Percentiles rank a stretch among this genome's conserved stretches.
These are phyloP conservation scores for Apistogramma diplotaenia DNA, from an alignment of 2,113 vertebrate species.

Conservation along the genomic window DNA sequence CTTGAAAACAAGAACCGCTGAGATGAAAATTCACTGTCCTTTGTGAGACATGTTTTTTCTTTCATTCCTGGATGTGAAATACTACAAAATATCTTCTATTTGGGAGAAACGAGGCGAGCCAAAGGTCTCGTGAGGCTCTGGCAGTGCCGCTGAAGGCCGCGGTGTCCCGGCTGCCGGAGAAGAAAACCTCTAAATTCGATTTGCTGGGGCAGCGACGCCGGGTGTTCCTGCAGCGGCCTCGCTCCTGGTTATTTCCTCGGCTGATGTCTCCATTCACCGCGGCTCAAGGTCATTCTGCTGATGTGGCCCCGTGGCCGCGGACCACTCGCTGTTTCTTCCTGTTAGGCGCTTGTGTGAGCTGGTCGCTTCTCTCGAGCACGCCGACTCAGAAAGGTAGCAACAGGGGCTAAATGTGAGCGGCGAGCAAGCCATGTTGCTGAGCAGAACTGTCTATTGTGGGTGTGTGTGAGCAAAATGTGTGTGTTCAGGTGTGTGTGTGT, in stretches of 20 bases:
- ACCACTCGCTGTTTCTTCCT: slow-evolving; percentile 40
- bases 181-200: slow-evolving; percentile 49
- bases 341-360: background rate
- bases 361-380: slow-evolving; percentile 8
- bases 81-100: slow-evolving; percentile 8
- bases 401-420: slow-evolving; percentile 60
- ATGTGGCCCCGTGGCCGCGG: slow-evolving; percentile 29
- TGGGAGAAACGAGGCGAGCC: background rate
- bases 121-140: background rate
- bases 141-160: background rate
- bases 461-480: background rate
- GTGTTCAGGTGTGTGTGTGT: background rate
- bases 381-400: slow-evolving; percentile 38
- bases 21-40: slow-evolving; percentile 28
- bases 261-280: slow-evolving; percentile 28
- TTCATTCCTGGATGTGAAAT: background rate
- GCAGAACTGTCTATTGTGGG: slow-evolving; percentile 67
- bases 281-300: slow-evolving; percentile 57
- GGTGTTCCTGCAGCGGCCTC: slow-evolving; percentile 24
- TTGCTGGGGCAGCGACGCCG: slow-evolving; percentile 21
- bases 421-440: slow-evolving; percentile 65
- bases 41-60: background rate
- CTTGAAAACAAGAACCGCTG: background rate
- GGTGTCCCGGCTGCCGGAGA: background rate
- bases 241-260: slow-evolving; percentile 54